A percentile compares a stretch with the other conserved stretches of the same genome.
These are phyloP conservation scores for Ichneumoninae sp. DNA, from an alignment of 2,888 invertebrate species.

Conservation along the genomic window DNA sequence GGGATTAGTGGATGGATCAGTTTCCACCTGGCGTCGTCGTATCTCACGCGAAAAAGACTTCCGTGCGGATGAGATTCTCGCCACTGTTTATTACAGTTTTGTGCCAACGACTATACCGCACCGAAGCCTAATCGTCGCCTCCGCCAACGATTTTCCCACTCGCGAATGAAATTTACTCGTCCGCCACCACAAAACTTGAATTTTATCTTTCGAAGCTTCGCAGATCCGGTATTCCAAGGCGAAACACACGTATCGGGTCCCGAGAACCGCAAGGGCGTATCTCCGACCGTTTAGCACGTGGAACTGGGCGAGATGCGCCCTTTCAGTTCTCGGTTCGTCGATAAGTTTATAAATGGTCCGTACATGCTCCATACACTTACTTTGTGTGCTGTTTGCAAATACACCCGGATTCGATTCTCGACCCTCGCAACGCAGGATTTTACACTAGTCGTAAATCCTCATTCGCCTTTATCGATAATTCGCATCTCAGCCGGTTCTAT, in stretches of 20 bases:
- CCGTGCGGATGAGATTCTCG: conserved; percentile 64
- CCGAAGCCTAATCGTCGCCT: conserved; percentile 18
- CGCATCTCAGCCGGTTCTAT: not conserved
- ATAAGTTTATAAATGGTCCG: no score
- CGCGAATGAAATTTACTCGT: not conserved
- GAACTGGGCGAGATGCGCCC: not conserved
- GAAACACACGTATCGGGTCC: not conserved
- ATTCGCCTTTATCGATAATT: not conserved
- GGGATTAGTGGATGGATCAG: not conserved
- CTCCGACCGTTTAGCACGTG: not conserved
- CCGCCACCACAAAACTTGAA: conserved; percentile 27
- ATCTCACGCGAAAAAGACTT: conserved; percentile 38
- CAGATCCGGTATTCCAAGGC: conserved; percentile 25
- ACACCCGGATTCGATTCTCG: not conserved
- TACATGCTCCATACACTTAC: not conserved
- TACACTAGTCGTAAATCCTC: not conserved
- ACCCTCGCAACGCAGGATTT: not conserved
- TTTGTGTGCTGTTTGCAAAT: not conserved
- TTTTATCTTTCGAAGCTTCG: conserved; percentile 22
- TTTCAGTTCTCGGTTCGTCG: not conserved
- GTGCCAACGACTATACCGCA: conserved; percentile 57
- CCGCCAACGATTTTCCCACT: not conserved
- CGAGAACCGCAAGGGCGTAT: not conserved
- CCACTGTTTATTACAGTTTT: conserved; percentile 60
- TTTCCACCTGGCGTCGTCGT: conserved; percentile 44